phyloP scores from a whole-genome alignment of 2,888 invertebrate genomes.

The Drosophila melanosoma region DNA sequence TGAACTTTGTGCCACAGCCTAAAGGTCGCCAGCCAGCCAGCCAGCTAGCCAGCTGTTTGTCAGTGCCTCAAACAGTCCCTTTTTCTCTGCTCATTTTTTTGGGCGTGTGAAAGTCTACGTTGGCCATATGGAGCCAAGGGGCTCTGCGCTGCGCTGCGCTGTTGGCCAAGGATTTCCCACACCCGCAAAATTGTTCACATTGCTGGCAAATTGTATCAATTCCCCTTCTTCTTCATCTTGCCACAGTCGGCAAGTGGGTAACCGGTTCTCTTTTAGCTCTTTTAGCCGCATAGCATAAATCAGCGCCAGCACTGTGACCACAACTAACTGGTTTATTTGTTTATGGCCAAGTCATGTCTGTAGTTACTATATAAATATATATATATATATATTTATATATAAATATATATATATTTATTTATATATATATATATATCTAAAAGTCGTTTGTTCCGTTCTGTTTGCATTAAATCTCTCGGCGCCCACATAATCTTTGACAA shows the following conservation, averaged over 20 bases:
- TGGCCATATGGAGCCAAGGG: conserved; percentile 46
- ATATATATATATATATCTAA: background rate
- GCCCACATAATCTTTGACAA: conserved; percentile 43
- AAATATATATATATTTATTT: background rate
- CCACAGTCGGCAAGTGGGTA: conserved; percentile 21
- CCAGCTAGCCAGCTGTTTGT: conserved; percentile 20
- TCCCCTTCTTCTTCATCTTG: conserved; percentile 1
- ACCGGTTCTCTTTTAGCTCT: conserved; percentile 55
- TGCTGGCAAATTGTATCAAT: conserved; percentile 73
- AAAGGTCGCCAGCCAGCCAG: conserved; percentile 19
- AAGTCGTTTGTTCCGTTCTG: conserved; percentile 15
- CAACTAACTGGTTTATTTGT: conserved; percentile 75
- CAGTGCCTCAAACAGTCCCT: background rate
- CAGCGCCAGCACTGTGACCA: conserved; percentile 51
- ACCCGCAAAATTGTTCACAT: conserved; percentile 54
- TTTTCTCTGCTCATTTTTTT: conserved; percentile 19
- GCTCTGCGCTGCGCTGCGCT: conserved; percentile 27
- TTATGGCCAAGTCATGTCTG: conserved; percentile 49
- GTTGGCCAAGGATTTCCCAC: conserved; percentile 47
- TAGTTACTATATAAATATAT: background rate
- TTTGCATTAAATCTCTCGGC: conserved; percentile 49
- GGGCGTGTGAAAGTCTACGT: conserved; percentile 73
- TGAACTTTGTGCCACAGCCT: conserved; percentile 56
- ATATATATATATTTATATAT: background rate
- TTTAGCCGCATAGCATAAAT: conserved; percentile 47